Conservation (phyloP, 2,113 vertebrate genomes). For the Halichoerus grypus region DNA sequence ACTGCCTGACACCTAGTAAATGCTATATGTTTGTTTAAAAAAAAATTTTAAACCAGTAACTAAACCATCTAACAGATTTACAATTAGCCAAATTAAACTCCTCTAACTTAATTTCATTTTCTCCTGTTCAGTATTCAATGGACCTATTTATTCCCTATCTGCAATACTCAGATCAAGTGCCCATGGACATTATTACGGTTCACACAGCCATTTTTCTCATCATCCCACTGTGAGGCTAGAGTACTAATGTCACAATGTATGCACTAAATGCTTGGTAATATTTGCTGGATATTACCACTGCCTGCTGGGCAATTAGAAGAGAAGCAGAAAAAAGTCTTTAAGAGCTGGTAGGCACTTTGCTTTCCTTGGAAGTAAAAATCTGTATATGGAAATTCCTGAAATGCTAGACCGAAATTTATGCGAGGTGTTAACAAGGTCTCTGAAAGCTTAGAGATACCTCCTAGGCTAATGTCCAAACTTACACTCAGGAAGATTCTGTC, state of each 20-base stretch:
- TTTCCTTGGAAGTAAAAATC: neutral
- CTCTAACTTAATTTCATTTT: neutral
- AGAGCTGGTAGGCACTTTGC: neutral
- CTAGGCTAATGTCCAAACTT: neutral
- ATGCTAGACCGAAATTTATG: neutral
- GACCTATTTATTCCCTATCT: neutral
- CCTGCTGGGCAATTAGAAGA: neutral
- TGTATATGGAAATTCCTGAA: constrained; percentile 1
- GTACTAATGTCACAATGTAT: neutral
- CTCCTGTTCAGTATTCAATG: neutral
- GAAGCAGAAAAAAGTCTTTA: neutral
- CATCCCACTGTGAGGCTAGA: neutral
- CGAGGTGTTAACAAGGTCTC: neutral
- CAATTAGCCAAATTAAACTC: neutral
- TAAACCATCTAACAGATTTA: neutral
- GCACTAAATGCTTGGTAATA: neutral
- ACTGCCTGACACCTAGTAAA: neutral
- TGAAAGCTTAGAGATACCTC: neutral
- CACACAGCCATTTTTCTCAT: neutral
- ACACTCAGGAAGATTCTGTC: neutral
- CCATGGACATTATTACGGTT: neutral
- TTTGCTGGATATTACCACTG: neutral
- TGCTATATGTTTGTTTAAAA: neutral
- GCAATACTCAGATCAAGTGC: neutral
- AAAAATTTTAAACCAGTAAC: neutral